A percentile compares a stretch with the other conserved stretches of the same genome.
phyloP scores from a whole-genome alignment of 2,888 invertebrate genomes.

The Arge pagana region DNA sequence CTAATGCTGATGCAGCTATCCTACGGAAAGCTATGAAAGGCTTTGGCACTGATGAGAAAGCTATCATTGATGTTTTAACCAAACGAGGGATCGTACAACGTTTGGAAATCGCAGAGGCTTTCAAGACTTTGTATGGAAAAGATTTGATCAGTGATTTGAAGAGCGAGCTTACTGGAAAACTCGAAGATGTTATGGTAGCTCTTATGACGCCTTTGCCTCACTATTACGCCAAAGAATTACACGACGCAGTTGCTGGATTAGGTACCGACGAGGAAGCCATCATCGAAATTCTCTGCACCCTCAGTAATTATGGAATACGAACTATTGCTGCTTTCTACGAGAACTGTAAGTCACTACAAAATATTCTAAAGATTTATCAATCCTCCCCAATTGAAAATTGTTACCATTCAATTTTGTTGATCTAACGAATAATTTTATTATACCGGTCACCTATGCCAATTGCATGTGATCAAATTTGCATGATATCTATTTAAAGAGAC shows the following conservation, averaged over 20 bases:
- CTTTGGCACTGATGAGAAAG: conserved; percentile 88
- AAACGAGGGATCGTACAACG: conserved; percentile 89
- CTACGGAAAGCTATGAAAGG: conserved; percentile 92
- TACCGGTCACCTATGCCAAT: too few relatives aligned
- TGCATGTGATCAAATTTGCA: too few relatives aligned
- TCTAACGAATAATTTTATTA: too few relatives aligned
- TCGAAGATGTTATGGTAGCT: conserved; percentile 88
- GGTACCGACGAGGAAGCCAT: conserved; percentile 91
- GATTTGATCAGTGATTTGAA: conserved; percentile 83
- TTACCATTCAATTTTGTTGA: too few relatives aligned
- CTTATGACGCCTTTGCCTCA: conserved; percentile 88
- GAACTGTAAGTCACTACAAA: conserved; percentile 75
- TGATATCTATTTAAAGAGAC: too few relatives aligned
- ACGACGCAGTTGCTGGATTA: conserved; percentile 83
- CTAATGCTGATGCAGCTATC: conserved; percentile 81
- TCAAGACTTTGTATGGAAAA: conserved; percentile 89
- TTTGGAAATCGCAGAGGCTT: conserved; percentile 86
- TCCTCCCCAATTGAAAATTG: too few relatives aligned
- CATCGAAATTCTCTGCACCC: conserved; percentile 89
- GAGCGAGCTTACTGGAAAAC: conserved; percentile 86
- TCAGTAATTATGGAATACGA: conserved; percentile 87
- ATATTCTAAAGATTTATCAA: too few relatives aligned
- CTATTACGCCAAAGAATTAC: conserved; percentile 88
- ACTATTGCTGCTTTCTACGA: conserved; percentile 85
- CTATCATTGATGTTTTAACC: conserved; percentile 88